A percentile compares a stretch with the other conserved stretches of the same genome.
Evolutionary conservation across 1,140 invertebrate species (phyloP).

Genomic region (Phthorimaea operculella): DNA sequence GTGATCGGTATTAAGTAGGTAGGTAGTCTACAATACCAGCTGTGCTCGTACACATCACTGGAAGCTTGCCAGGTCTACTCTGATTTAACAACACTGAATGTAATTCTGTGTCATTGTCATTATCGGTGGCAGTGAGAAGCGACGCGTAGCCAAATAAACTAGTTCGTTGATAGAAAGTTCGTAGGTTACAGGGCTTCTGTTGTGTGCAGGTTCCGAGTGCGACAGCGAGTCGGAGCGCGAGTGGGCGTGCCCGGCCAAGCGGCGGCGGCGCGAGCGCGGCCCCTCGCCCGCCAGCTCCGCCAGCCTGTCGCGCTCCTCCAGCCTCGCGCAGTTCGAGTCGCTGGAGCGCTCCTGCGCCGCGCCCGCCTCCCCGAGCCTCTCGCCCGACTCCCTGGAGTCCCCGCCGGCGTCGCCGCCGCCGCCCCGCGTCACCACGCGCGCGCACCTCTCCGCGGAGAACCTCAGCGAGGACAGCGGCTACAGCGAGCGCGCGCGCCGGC

Average conservation of each 20-base stretch:
- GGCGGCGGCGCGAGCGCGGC: slow-evolving; percentile 71
- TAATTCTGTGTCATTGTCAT: slow-evolving; percentile 56
- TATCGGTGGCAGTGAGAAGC: slow-evolving; percentile 25
- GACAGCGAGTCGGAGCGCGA: slow-evolving; percentile 77
- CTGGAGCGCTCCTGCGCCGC: slow-evolving; percentile 75
- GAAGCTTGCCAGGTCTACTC: slow-evolving; percentile 36
- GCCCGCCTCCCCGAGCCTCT: slow-evolving; percentile 57
- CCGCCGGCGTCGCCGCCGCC: slow-evolving; percentile 59
- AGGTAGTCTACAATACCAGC: too few relatives aligned
- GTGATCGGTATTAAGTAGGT: too few relatives aligned
- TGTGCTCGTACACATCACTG: slow-evolving; percentile 19
- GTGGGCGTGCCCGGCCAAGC: slow-evolving; percentile 81
- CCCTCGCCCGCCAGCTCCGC: slow-evolving; percentile 55
- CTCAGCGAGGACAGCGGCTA: slow-evolving; percentile 81
- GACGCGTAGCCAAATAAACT: background rate
- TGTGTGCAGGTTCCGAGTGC: slow-evolving; percentile 56
- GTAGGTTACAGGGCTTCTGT: slow-evolving; percentile 5
- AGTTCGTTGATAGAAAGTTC: too few relatives aligned
- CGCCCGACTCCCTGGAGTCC: slow-evolving; percentile 50
- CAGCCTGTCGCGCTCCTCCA: slow-evolving; percentile 76
- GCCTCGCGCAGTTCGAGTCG: slow-evolving; percentile 83
- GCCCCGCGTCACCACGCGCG: slow-evolving; percentile 35
- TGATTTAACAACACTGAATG: slow-evolving; percentile 19
- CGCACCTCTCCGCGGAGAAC: slow-evolving; percentile 76
- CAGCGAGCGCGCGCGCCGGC: slow-evolving; percentile 62